Base-by-base conservation (phyloP, 2,113 vertebrate species). In the Delphinus delphis region DNA sequence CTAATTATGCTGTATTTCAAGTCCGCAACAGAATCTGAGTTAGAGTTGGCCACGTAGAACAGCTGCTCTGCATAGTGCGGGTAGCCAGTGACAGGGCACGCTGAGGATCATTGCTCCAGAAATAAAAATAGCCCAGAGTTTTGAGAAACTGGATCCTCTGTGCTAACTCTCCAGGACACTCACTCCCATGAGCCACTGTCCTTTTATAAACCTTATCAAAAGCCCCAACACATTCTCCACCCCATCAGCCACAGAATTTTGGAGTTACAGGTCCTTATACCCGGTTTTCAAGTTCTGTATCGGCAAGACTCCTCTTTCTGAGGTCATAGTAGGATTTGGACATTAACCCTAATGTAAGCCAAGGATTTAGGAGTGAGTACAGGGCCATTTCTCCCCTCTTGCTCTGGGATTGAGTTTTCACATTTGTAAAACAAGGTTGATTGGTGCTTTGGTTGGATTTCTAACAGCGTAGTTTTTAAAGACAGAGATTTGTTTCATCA, bases 41-140 rank as follows among this genome's bases (percentile, higher is more conserved):
- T 47, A 58, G n/a, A 70, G 62, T 47, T 44, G 50, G 38, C 80
- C 87, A 12, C 5, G 11, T 5, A 1, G 88, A 84, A 18, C 91
- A 97, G 91, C 85, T 97, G 95, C 65, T 44, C 41, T 68, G 38
- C 74, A 73, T 63, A 81, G 65, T 38, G 0, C 9, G 7, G 8
- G 80, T 20, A 82, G 90, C 10, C 81, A 36, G 36, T 84, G 82
- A 38, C 53, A 94, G 74, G 38, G 26, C 60, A 20, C 0, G 0
- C 0, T 50, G 93, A 88, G 53, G 50, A 14, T 90, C 38, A 60
- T 33, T 90, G 85, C 86, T 63, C 92, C 21, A 58, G n/a, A 50
- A 62, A 70, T 97, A 98, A 97, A 98, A 97, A 98, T 97, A 98
- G 96, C 93, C 93, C 33, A 68, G 87, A 74, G 53, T 62, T 86